Conservation (phyloP, 2,888 invertebrate species). For the Parnassius mnemosyne region DNA sequence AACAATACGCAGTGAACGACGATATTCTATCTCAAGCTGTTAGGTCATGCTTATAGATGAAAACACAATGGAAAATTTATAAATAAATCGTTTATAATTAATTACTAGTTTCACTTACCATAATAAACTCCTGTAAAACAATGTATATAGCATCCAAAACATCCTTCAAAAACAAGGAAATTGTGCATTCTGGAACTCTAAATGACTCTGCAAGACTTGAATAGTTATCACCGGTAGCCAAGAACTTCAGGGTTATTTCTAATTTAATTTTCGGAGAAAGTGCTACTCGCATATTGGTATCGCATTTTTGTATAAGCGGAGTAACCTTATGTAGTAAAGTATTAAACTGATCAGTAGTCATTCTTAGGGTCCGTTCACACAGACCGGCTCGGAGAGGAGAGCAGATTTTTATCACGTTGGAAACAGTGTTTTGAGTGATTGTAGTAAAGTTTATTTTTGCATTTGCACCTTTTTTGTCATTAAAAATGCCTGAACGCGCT, state of each 20-base stretch:
- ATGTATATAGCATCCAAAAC: constrained; percentile 43
- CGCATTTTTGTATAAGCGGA: constrained; percentile 30
- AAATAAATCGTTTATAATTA: constrained; percentile 39
- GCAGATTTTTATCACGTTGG: no score
- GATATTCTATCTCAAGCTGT: constrained; percentile 43
- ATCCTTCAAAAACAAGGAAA: constrained; percentile 44
- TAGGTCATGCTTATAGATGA: constrained; percentile 28
- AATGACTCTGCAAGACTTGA: constrained; percentile 45
- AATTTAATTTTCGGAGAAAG: constrained; percentile 27
- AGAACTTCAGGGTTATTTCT: constrained; percentile 27
- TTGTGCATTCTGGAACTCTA: constrained; percentile 45
- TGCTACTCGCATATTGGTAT: constrained; percentile 34
- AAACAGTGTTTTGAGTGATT: no score
- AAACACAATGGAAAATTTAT: constrained; percentile 10
- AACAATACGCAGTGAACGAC: constrained; percentile 43
- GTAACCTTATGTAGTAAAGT: constrained; percentile 33
- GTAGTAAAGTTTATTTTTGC: no score
- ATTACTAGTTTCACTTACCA: constrained; percentile 38
- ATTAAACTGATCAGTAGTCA: constrained; percentile 38
- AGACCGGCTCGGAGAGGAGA: no score
- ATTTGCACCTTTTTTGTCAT: no score
- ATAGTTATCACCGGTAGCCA: constrained; percentile 8
- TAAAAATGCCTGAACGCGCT: no score
- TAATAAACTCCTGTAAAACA: constrained; percentile 31
- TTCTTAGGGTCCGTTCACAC: no score